Evolutionary conservation across 2,113 vertebrate genomes (phyloP), one percentile per base, ranked within the genome.

Genomic region (Oreochromis spilurus): DNA sequence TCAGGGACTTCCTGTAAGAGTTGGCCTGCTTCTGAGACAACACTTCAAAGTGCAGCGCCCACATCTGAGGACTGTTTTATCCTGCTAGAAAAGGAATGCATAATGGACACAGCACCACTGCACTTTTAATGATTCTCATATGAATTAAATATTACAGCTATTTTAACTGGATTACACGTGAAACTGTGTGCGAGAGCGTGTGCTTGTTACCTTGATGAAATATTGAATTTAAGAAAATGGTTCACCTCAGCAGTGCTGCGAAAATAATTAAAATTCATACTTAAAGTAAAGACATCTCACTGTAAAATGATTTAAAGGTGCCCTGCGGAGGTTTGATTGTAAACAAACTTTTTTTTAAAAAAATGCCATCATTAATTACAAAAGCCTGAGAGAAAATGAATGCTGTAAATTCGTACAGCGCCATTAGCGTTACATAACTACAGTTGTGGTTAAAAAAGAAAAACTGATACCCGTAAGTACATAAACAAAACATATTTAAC

Each of bases 31-130:
- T 97, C 96, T 96, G 95, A 97, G 96, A 95, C 95, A 93, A 92
- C 92, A 96, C 96, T 96, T 97, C 96, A 97, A 97, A 97, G 96
- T 96, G 93, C 89, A 92, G 92, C 96, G 87, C 93, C 93, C 94
- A 97, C 96, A 97, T 97, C 96, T 97, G 95, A 97, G 95, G 92
- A 89, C 95, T 96, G 96, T 97, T 97, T 97, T 97, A 97, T 97
- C 96, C 96, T 94, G 96, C 94, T 96, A 96, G 96, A 97, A 97
- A 97, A 96, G 95, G 96, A 97, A 97, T 97, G 95, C 93, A 94
- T 97, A 96, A 97, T 97, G 92, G 93, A 93, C 92, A 94, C 90
- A 34, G 92, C 87, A 95, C 90, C 94, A 82, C 93, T 94, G 93
- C 95, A 94, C 96, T 96, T 95, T 96, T 96, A 97, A 97, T 96